phyloP scores from a whole-genome alignment of 2,888 invertebrate species.

The Zaprionus bogoriensis region DNA sequence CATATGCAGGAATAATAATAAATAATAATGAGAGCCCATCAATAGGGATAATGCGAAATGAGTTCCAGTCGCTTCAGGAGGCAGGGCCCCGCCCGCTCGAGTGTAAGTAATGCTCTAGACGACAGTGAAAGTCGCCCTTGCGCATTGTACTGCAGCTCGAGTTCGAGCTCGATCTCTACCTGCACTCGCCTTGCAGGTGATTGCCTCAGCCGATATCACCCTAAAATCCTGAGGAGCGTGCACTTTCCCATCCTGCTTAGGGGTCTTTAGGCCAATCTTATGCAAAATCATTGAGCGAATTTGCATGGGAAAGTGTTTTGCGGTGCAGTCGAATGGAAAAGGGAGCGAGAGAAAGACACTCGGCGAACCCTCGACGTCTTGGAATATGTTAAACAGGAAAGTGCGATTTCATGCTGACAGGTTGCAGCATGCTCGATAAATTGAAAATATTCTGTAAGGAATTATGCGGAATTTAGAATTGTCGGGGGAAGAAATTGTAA shows the following conservation, averaged over 20 bases:
- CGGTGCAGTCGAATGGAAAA: constrained; percentile 9
- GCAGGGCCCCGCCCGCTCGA: constrained; percentile 23
- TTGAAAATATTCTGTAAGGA: not conserved
- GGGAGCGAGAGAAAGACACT: not conserved
- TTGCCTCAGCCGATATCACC: constrained; percentile 26
- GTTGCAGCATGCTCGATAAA: constrained; percentile 25
- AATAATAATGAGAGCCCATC: constrained; percentile 75
- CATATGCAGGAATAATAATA: constrained; percentile 55
- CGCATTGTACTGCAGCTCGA: not conserved
- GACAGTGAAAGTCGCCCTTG: constrained; percentile 60
- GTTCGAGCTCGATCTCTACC: constrained; percentile 29
- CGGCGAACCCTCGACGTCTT: not conserved
- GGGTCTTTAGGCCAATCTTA: constrained; percentile 58
- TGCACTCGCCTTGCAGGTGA: constrained; percentile 58
- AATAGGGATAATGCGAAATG: constrained; percentile 76
- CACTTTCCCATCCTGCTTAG: constrained; percentile 58
- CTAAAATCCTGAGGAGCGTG: not conserved
- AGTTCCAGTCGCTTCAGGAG: constrained; percentile 55
- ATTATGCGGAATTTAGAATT: not conserved
- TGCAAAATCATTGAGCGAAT: constrained; percentile 70
- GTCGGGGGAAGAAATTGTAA: no score
- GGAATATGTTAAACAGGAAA: constrained; percentile 32
- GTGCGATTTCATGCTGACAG: constrained; percentile 52
- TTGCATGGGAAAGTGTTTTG: constrained; percentile 76
- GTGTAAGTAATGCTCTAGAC: constrained; percentile 57